These are phyloP conservation scores for Pygocentrus nattereri DNA, from an alignment of 2,797 vertebrate genomes.

Conservation along the genomic window DNA sequence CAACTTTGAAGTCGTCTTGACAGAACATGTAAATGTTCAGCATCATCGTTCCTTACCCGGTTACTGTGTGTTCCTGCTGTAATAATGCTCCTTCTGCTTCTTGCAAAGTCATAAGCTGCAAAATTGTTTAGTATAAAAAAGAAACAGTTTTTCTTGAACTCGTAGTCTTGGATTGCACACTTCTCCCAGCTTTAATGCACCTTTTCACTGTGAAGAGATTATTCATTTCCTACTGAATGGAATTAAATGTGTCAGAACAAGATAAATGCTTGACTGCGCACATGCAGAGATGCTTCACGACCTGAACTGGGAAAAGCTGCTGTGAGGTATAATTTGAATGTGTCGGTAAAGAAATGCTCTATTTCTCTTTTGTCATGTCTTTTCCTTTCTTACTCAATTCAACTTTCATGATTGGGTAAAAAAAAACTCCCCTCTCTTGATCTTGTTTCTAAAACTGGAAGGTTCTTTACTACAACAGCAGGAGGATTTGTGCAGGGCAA, in stretches of 20 bases:
- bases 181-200: not conserved
- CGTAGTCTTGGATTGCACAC: not conserved
- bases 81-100: not conserved
- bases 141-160: not conserved
- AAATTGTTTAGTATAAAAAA: not conserved
- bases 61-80: not conserved
- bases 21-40: not conserved
- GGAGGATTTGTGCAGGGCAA: not conserved
- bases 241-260: not conserved
- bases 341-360: not conserved
- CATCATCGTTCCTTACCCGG: not conserved
- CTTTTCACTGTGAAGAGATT: not conserved
- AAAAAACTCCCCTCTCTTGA: not conserved
- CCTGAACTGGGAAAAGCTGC: not conserved
- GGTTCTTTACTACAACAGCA: constrained; percentile 18
- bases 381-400: not conserved
- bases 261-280: not conserved
- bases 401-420: not conserved
- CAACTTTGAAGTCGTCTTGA: constrained; percentile 48
- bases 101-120: not conserved
- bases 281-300: not conserved
- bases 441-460: constrained; percentile 3
- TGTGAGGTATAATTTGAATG: not conserved
- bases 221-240: not conserved
- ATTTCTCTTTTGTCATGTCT: not conserved